Evolutionary conservation across 2,113 vertebrate genomes (phyloP), one percentile per base, ranked within the genome.

Genomic region (Australoheros scitulus): DNA sequence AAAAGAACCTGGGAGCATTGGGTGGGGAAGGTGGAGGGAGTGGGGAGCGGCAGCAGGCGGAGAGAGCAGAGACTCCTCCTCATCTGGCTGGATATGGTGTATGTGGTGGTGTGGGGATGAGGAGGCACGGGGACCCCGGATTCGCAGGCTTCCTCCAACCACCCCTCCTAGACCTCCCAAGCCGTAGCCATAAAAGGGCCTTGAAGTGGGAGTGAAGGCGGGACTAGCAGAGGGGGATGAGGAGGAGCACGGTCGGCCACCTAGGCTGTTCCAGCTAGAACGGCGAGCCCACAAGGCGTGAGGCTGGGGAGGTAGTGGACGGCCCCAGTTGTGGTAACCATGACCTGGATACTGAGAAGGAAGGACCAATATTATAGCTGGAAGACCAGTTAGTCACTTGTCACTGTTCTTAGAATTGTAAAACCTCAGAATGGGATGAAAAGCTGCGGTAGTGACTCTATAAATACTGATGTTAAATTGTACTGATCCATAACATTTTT

Each of bases 191-290:
- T 94, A 93, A 52, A 96, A 95, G 63, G 96, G 93, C 47, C 95
- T 92, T 3, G 87, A 38, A 6, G 87, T 77, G 2, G 92, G 72
- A 20, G 83, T 92, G 76, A 90, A 88, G 72, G 26, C 80, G 1
- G 92, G 93, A 55, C 91, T 93, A 0, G 90, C 36, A 2, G 91
- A 82, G 26, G 91, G 93, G 26, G 94, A 94, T 3, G 92, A 93
- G 17, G 93, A 91, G 75, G 91, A 89, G 80, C 77, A 94, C 0
- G 92, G 93, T 0, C 65, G 89, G 41, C 86, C 86, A 20, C 91
- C 86, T 9, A 98, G 92, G 92, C 96, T 99, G 94, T 97, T 98
- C 98, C 98, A 99, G 93, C 98, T 99, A 86, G 97, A 98, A 55
- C 97, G 96, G 24, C 97, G 97, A 80, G 97, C 96, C 97, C 97